Conservation (phyloP, 1,140 invertebrate species). For the Brachystomella parvula region DNA sequence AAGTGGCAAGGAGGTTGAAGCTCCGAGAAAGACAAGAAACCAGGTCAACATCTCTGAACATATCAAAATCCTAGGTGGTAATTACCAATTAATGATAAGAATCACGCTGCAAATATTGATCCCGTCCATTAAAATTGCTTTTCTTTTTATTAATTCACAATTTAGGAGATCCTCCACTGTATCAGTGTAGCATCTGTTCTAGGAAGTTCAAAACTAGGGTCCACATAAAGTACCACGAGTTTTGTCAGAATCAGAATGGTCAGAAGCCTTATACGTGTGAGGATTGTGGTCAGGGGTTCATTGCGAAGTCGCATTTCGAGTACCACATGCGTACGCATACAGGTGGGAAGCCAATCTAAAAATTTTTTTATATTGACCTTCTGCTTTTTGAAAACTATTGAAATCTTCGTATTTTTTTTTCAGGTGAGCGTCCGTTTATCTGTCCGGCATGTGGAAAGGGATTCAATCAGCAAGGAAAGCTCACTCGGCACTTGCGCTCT, state of each 20-base stretch:
- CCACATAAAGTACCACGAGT: slow-evolving; percentile 40
- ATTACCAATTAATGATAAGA: neutral
- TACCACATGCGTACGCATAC: slow-evolving; percentile 42
- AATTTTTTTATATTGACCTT: neutral
- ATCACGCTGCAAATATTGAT: neutral
- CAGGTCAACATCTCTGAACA: slow-evolving; percentile 35
- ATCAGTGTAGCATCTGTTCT: slow-evolving; percentile 48
- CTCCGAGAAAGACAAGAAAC: slow-evolving; percentile 31
- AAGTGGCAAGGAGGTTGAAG: neutral
- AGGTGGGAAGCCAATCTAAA: slow-evolving; percentile 40
- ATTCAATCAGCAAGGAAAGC: slow-evolving; percentile 46
- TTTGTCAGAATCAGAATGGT: slow-evolving; percentile 36
- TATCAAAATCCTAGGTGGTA: slow-evolving; percentile 28
- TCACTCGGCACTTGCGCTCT: slow-evolving; percentile 38
- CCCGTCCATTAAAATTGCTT: no score
- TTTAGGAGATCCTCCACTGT: slow-evolving; percentile 39
- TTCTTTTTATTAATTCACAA: slow-evolving; percentile 34
- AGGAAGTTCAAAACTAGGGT: slow-evolving; percentile 52
- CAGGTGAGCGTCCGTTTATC: slow-evolving; percentile 48
- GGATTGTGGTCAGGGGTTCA: slow-evolving; percentile 38
- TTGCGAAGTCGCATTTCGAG: slow-evolving; percentile 39
- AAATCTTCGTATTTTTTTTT: slow-evolving; percentile 41
- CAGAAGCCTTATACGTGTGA: slow-evolving; percentile 37
- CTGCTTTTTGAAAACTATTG: neutral
- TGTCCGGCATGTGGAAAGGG: slow-evolving; percentile 50